These are phyloP conservation scores for Lophura nycthemera DNA, from an alignment of 2,113 vertebrate genomes.

Conservation along the genomic window DNA sequence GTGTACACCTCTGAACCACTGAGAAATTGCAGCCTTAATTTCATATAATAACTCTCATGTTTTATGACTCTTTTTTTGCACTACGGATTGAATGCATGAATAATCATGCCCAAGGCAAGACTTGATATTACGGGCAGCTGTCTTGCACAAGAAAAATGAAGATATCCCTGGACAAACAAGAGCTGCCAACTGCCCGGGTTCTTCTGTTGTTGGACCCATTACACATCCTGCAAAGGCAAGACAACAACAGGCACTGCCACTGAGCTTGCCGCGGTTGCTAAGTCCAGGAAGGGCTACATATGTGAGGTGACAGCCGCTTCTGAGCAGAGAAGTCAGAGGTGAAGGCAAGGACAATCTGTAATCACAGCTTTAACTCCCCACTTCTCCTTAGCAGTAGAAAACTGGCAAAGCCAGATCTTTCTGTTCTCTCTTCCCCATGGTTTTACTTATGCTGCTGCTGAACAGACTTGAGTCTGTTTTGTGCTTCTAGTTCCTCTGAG, in stretches of 20 bases:
- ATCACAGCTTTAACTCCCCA: slow-evolving; percentile 21
- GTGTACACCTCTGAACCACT: neutral
- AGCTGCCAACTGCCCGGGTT: neutral
- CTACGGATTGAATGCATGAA: neutral
- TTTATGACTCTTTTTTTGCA: neutral
- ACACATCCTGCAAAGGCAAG: neutral
- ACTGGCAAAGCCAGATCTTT: slow-evolving; percentile 31
- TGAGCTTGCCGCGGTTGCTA: neutral
- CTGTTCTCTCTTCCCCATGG: slow-evolving; percentile 5
- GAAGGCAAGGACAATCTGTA: slow-evolving; percentile 45
- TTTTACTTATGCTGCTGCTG: slow-evolving; percentile 47
- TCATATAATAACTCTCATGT: neutral
- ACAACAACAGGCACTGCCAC: neutral
- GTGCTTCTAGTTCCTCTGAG: neutral
- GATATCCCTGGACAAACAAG: neutral
- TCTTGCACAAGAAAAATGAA: neutral
- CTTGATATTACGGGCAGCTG: neutral
- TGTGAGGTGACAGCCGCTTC: neutral
- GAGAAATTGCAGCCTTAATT: neutral
- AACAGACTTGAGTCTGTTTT: slow-evolving; percentile 20
- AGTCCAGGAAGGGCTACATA: neutral
- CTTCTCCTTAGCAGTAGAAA: slow-evolving; percentile 46
- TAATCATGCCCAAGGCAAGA: neutral
- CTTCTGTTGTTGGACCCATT: neutral
- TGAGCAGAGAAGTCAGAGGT: neutral